phyloP scores from a whole-genome alignment of 2,113 vertebrate genomes.

The Lucifuga dentata region DNA sequence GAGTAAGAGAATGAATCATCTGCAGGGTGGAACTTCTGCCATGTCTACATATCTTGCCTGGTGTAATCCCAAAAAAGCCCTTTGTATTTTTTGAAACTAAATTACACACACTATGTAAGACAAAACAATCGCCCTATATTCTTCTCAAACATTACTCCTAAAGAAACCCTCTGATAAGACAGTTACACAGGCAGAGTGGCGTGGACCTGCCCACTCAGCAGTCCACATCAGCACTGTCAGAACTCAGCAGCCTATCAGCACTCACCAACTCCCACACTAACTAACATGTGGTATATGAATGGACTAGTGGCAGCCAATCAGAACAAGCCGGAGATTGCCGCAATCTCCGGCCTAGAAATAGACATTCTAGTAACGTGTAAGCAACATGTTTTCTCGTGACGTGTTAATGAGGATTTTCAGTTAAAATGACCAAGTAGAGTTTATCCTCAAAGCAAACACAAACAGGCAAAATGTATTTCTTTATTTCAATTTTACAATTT shows the following conservation, averaged over 20 bases:
- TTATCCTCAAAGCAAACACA: background rate
- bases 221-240: conserved; percentile 81
- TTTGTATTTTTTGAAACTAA: no score
- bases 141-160: background rate
- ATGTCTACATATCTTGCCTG: no score
- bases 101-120: no score
- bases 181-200: conserved; percentile 35
- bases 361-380: conserved; percentile 47
- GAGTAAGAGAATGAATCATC: background rate
- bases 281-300: conserved; percentile 62
- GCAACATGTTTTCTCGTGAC: conserved; percentile 21
- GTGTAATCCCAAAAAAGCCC: no score
- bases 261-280: conserved; percentile 69
- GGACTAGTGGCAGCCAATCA: conserved; percentile 68
- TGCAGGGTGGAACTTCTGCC: no score
- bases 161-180: conserved; percentile 12
- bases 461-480: no score
- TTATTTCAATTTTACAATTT: no score
- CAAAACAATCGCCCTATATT: background rate
- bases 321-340: conserved; percentile 26
- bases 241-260: conserved; percentile 67
- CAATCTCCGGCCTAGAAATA: conserved; percentile 60
- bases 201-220: conserved; percentile 55
- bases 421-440: background rate
- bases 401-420: background rate